Base-by-base conservation (phyloP, 1,140 invertebrate genomes). In the Lasioglossum albipes region DNA sequence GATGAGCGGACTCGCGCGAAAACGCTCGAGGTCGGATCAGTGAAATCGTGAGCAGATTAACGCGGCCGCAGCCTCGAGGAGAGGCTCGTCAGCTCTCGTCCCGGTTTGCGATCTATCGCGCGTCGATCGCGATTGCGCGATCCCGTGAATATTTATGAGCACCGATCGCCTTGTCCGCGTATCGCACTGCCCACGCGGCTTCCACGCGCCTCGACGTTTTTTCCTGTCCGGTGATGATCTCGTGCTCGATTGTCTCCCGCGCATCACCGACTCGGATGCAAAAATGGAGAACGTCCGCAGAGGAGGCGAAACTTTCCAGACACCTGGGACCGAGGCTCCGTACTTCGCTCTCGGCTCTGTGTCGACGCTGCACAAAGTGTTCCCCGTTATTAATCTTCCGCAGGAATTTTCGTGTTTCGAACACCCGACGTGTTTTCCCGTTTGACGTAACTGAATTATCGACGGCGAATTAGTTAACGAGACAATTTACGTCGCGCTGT, bases 101-200 rank as follows among this genome's bases (percentile, higher is more conserved):
- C 36, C 10, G 18, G 45, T 5, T 22, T 10, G 5, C 45, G 31
- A 75, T 75, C 49, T 54, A 42, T 75, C 41, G 74, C 61, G 49
- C 74, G 64, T 57, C 31, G 62, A 65, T 65, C 62, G 31, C 31
- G 62, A 65, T 41, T 65, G 62, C 31, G 31, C 9, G n/a, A 42
- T 69, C 22, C 22, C 20, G 49, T 70, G 75, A 77, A 77, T 77
- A 61, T 77, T 77, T 77, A 77, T 70, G 66, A 77, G 59, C 36
- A 36, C 18, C 41, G 22, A 65, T 45, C 69, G 36, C n/a, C 41
- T 13, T 22, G 52, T 71, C 18, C 45, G 45, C 45, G 45, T 3
- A 49, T 42, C n/a, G 18, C 42, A 10, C 36, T 41, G 69, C 52
- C 52, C 69, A 59, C 69, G 18, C 54, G 18, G 54, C 41, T 9